Conservation (phyloP, 2,888 invertebrate species). For the Eupithecia vulgata region DNA sequence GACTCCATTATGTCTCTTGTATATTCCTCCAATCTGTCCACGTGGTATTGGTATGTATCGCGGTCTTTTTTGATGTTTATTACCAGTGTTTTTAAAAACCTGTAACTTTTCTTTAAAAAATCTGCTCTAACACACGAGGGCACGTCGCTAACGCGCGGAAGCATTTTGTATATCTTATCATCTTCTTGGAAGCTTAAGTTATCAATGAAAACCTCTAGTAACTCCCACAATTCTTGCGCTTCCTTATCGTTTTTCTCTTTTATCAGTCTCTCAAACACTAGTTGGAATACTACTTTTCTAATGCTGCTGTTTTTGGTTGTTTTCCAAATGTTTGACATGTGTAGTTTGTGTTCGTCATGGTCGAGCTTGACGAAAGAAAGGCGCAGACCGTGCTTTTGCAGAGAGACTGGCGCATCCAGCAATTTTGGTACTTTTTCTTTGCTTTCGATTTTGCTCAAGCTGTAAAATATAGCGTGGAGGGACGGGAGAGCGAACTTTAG, state of each 20-base stretch:
- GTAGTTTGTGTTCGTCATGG: slow-evolving; percentile 51
- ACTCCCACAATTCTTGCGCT: slow-evolving; percentile 54
- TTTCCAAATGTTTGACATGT: slow-evolving; percentile 61
- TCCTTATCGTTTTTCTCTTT: slow-evolving; percentile 56
- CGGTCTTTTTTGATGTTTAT: slow-evolving; percentile 45
- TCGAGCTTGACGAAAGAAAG: slow-evolving; percentile 60
- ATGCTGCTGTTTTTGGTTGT: slow-evolving; percentile 64
- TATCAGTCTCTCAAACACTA: slow-evolving; percentile 57
- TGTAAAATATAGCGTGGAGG: slow-evolving; percentile 64
- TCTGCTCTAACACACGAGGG: slow-evolving; percentile 54
- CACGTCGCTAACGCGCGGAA: slow-evolving; percentile 51
- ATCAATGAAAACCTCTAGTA: slow-evolving; percentile 62
- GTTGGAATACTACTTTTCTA: slow-evolving; percentile 62
- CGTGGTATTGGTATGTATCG: slow-evolving; percentile 40
- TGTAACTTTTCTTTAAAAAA: slow-evolving; percentile 62
- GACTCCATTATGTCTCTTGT: slow-evolving; percentile 57
- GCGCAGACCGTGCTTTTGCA: slow-evolving; percentile 71
- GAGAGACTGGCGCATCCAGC: slow-evolving; percentile 62
- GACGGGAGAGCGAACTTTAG: slow-evolving; percentile 67
- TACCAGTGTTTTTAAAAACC: slow-evolving; percentile 56
- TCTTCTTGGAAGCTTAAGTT: slow-evolving; percentile 64
- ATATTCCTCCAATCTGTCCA: slow-evolving; percentile 47
- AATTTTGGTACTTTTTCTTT: slow-evolving; percentile 56
- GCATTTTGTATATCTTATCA: slow-evolving; percentile 58
- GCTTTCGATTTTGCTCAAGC: slow-evolving; percentile 53